phyloP scores from a whole-genome alignment of 64 coral and sea anemone species.

The Anthopleura sola region DNA sequence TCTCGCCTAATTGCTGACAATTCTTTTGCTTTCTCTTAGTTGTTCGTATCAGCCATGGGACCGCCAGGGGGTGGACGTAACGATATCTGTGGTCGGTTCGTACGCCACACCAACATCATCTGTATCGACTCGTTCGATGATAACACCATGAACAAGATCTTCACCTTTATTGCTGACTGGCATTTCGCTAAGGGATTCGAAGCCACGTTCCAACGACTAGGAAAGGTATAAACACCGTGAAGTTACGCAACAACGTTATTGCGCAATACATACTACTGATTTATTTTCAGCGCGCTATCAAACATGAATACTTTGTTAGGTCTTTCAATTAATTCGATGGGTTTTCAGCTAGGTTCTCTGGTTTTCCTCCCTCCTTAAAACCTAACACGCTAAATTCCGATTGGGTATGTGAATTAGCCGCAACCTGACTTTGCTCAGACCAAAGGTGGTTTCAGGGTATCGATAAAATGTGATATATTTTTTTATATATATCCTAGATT shows the following conservation, averaged over 20 bases:
- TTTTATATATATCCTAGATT: conserved; percentile 57
- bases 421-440: too few relatives aligned
- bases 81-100: conserved; percentile 85
- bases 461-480: background rate
- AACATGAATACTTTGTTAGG: too few relatives aligned
- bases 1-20: background rate
- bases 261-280: too few relatives aligned
- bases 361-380: too few relatives aligned
- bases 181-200: conserved; percentile 99
- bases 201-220: conserved; percentile 82
- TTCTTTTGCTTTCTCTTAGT: conserved; percentile 32
- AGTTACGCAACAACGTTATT: background rate
- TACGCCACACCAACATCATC: conserved; percentile 87
- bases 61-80: conserved; percentile 96
- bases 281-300: too few relatives aligned
- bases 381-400: too few relatives aligned
- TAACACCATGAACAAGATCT: conserved; percentile 97
- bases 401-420: too few relatives aligned
- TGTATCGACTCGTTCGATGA: conserved; percentile 98
- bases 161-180: conserved; percentile 98
- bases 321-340: too few relatives aligned
- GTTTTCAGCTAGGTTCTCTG: too few relatives aligned
- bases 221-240: conserved; percentile 67
- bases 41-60: conserved; percentile 94
- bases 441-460: too few relatives aligned